phyloP scores from a whole-genome alignment of 2,797 vertebrate genomes.

The Melanotaenia pygmaea region DNA sequence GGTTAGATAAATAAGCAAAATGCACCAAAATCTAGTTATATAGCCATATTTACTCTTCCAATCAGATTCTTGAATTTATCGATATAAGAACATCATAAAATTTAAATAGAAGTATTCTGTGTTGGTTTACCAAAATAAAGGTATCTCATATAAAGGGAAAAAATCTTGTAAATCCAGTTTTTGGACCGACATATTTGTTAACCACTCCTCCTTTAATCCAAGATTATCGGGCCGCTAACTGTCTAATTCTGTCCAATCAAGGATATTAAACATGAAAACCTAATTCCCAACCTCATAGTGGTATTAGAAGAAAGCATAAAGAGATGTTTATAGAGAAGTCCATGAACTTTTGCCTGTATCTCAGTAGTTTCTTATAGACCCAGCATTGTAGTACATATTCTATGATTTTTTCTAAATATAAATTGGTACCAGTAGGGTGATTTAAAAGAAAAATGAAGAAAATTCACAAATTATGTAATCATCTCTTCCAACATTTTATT shows the following conservation, averaged over 20 bases:
- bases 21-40: slow-evolving; percentile 1
- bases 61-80: background rate
- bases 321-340: background rate
- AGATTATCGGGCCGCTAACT: background rate
- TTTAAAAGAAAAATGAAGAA: too few species aligned
- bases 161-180: too few species aligned
- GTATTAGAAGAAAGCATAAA: slow-evolving; percentile 5
- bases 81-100: background rate
- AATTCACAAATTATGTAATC: too few species aligned
- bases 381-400: too few species aligned
- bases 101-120: background rate
- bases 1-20: slow-evolving; percentile 37
- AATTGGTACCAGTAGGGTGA: too few species aligned
- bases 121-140: background rate
- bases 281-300: background rate
- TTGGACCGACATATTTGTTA: too few species aligned
- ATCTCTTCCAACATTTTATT: too few species aligned
- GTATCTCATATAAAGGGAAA: too few species aligned
- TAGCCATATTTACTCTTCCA: background rate
- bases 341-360: background rate
- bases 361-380: background rate
- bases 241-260: background rate
- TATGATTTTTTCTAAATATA: too few species aligned
- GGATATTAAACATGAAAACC: background rate
- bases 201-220: slow-evolving; percentile 1